phyloP scores from a whole-genome alignment of 1,140 invertebrate species.

The Tetraneura akinire region DNA sequence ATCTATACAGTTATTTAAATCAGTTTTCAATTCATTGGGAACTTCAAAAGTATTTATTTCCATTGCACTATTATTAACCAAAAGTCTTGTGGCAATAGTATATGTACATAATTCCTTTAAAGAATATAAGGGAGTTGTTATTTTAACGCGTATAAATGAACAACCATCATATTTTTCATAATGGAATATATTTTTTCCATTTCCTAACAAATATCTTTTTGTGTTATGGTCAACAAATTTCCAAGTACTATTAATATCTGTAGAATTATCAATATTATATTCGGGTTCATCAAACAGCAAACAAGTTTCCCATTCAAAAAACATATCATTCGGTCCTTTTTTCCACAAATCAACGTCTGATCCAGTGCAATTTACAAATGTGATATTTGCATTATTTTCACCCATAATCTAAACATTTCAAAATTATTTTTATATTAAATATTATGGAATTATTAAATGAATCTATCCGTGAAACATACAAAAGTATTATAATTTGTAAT shows the following conservation, averaged over 20 bases:
- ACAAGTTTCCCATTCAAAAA: conserved; percentile 32
- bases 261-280: background rate
- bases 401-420: conserved; percentile 22
- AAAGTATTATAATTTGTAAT: no score
- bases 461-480: no score
- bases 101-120: conserved; percentile 36
- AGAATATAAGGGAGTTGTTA: conserved; percentile 33
- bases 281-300: conserved; percentile 34
- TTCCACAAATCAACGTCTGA: conserved; percentile 40
- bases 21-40: conserved; percentile 19
- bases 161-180: conserved; percentile 16
- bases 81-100: conserved; percentile 21
- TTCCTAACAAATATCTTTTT: conserved; percentile 37
- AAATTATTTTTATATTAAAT: no score
- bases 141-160: conserved; percentile 8
- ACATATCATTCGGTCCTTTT: background rate
- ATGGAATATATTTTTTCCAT: conserved; percentile 17
- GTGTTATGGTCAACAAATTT: conserved; percentile 42
- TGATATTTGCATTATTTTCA: conserved; percentile 12
- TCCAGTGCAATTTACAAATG: conserved; percentile 33
- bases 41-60: conserved; percentile 13
- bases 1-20: conserved; percentile 12
- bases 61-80: background rate
- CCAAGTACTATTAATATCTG: conserved; percentile 17
- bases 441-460: no score